Evolutionary conservation across 1,140 invertebrate genomes (phyloP), one percentile per base, ranked within the genome.

Genomic region (Anoplolepis gracilipes): DNA sequence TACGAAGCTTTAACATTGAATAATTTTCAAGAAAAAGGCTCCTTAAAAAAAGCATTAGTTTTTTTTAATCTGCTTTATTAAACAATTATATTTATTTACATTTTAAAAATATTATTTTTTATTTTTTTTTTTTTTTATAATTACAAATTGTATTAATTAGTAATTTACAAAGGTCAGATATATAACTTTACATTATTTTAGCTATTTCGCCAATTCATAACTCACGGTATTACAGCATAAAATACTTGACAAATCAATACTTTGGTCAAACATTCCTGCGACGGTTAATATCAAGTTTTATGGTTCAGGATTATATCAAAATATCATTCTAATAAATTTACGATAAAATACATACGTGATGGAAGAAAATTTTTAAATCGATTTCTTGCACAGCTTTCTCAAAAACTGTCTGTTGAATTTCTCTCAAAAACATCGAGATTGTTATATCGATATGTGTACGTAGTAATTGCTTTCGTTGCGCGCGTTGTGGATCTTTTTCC

Each of bases 381-480:
- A 61, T 28, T 28, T 62, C 42, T 61, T 39, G 7, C 10, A 11
- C 19, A 16, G 16, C 16, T 62, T 22, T n/a, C 1, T 3, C 10
- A 30, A 42, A 64, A 13, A 42, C 19, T 55, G 19, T 49, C 16
- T 30, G 75, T 30, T 64, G 42, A 30, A 42, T 64, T 64, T 62
- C 19, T 59, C 25, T 59, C 1, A 19, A 33, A 25, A 25, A 64
- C 59, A 64, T 33, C 11, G 33, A 22, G 53, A 73, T 49, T 46
- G 53, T 33, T 22, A n/a, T n/a, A n/a, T 7, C 42, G n/a, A 55
- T 36, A 22, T 36, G 30, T 42, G 62, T 55, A 67, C 76, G 42
- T 28, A 25, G 62, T 55, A 67, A 79, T 79, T 79, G 36, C 76
- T 79, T 42, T 78, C 73, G 39, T 39, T n/a, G n/a, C n/a, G 42